Conservation (phyloP, 2,797 vertebrate species). For the Siniperca scherzeri region DNA sequence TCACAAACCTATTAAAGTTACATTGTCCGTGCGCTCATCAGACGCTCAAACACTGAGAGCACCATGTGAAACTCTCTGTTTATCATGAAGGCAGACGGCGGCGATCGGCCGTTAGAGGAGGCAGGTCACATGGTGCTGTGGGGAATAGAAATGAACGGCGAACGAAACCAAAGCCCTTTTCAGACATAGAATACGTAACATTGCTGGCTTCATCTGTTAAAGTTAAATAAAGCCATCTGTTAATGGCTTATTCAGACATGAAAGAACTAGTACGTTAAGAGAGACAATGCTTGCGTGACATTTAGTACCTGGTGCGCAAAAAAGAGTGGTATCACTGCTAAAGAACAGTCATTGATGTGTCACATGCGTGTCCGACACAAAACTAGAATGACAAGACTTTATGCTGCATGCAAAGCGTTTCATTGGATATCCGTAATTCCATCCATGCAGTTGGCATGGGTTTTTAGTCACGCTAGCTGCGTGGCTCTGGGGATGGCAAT, state of each 20-base stretch:
- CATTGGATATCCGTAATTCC: not conserved
- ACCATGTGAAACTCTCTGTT: slow-evolving; percentile 40
- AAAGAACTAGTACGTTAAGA: not conserved
- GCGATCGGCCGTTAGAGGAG: slow-evolving; percentile 3
- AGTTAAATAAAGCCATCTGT: too few relatives aligned
- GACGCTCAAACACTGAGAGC: slow-evolving; percentile 49
- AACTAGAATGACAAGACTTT: not conserved
- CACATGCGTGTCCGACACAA: not conserved
- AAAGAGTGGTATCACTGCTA: not conserved
- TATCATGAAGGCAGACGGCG: slow-evolving; percentile 32
- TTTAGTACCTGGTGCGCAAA: not conserved
- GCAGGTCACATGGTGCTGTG: not conserved
- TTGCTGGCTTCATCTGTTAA: not conserved
- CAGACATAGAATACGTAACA: not conserved
- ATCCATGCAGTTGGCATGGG: not conserved
- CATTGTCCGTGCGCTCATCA: slow-evolving; percentile 61
- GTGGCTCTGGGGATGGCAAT: too few relatives aligned
- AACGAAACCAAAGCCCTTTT: not conserved
- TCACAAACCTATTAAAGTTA: slow-evolving; percentile 76
- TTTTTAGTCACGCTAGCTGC: not conserved
- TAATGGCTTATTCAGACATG: not conserved
- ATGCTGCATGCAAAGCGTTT: not conserved
- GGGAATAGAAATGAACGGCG: slow-evolving; percentile 17
- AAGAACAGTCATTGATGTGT: not conserved
- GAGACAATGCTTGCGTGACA: too few relatives aligned